These are phyloP conservation scores for Liodrosophila aerea DNA, from an alignment of 2,888 invertebrate species.

Conservation along the genomic window DNA sequence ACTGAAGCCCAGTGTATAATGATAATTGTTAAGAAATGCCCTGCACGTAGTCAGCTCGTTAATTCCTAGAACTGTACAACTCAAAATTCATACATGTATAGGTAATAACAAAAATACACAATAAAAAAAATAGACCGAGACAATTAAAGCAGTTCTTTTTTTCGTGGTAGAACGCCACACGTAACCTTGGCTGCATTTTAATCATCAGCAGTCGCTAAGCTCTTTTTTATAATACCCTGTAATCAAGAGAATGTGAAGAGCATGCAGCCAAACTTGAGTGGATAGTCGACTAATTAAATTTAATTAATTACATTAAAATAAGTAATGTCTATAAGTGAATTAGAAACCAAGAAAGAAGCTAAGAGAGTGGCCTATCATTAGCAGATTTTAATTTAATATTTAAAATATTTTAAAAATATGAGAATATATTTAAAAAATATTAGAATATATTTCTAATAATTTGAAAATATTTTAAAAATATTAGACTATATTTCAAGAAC, in stretches of 20 bases:
- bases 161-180: constrained; percentile 53
- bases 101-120: constrained; percentile 37
- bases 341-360: too few species aligned
- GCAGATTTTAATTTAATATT: too few species aligned
- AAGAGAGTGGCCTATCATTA: too few species aligned
- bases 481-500: too few species aligned
- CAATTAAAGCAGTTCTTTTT: constrained; percentile 67
- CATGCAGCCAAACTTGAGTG: background rate
- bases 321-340: too few species aligned
- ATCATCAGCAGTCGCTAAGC: constrained; percentile 45
- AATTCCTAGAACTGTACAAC: constrained; percentile 58
- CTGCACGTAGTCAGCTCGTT: constrained; percentile 68
- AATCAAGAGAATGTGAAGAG: background rate
- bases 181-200: constrained; percentile 77
- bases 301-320: too few species aligned
- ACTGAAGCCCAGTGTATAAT: constrained; percentile 15
- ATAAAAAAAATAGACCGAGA: constrained; percentile 43
- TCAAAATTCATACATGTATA: constrained; percentile 62
- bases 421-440: too few species aligned
- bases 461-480: too few species aligned
- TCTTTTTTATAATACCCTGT: constrained; percentile 11
- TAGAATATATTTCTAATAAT: too few species aligned
- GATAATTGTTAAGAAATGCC: constrained; percentile 53
- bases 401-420: too few species aligned
- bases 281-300: too few species aligned